phyloP scores from a whole-genome alignment of 2,888 invertebrate species.

The Cantharis lateralis region DNA sequence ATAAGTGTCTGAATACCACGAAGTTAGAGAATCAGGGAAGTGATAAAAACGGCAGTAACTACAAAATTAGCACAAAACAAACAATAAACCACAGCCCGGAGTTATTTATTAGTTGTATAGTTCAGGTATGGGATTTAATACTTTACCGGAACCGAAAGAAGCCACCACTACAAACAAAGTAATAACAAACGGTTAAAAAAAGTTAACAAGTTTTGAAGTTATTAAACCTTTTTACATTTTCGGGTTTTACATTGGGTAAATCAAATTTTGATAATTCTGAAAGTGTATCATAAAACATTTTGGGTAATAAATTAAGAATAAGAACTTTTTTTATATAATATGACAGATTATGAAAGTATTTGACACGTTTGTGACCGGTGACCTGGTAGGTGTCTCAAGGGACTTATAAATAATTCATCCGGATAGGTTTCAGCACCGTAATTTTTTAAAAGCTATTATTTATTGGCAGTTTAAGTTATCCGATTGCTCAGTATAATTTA shows the following conservation, averaged over 20 bases:
- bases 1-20: not conserved
- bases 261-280: not conserved
- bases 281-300: not conserved
- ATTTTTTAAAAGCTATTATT: constrained; percentile 51
- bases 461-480: constrained; percentile 50
- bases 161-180: no score
- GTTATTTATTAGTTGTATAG: no score
- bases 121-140: no score
- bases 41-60: not conserved
- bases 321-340: not conserved
- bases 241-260: not conserved
- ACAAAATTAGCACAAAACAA: not conserved
- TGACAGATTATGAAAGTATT: not conserved
- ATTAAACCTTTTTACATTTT: no score
- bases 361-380: constrained; percentile 20
- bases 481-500: constrained; percentile 49
- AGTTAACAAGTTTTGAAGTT: no score
- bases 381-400: constrained; percentile 16
- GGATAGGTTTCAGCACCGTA: constrained; percentile 41
- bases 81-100: not conserved
- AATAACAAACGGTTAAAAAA: no score
- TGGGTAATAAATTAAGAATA: not conserved
- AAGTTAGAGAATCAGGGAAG: not conserved
- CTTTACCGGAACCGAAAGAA: no score
- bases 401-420: constrained; percentile 43